Base-by-base conservation (phyloP, 2,113 vertebrate species). In the Stigmatopora argus region DNA sequence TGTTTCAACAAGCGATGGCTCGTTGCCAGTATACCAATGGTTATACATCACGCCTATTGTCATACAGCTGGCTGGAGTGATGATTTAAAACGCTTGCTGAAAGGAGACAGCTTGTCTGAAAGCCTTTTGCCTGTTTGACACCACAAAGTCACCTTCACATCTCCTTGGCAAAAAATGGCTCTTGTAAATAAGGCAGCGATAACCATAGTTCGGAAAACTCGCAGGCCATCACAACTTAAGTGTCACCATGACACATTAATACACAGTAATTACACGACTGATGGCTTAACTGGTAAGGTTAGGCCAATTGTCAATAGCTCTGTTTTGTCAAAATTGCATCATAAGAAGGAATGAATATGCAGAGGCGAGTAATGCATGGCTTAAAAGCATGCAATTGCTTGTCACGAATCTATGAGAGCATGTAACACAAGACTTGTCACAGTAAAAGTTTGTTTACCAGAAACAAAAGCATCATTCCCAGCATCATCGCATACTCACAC, bases 71-170 rank as follows among this genome's bases (percentile, higher is more conserved):
- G 83, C 74, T 66, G 55, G 74, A 80, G 83, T 83, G 86, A 86
- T 86, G 88, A 88, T 89, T 89, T 89, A 89, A 90, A 90, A 87
- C 83, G 86, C 74, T 80, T 1, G 68, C 69, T 66, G 78, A 81
- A 74, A 81, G 83, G 78, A 84, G 83, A 86, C 85, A 82, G 86
- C 72, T 78, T 81, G 78, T 85, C 83, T 87, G 83, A 83, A 79
- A 88, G 88, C 75, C 77, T 83, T 83, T 73, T 72, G 75, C 59
- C 74, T 41, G n/a, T 67, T 63, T 75, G 80, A 83, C 48, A 67
- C 70, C 86, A 78, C 80, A 65, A n/a, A 89, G 90, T 90, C 89
- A 92, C 88, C 90, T 91, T 89, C 88, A 87, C 77, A 86, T 13
- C 79, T 61, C 75, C 76, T 69, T 82, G 83, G 81, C 88, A 85